phyloP scores from a whole-genome alignment of 2,797 vertebrate species.

The Pangasius mekongensis region DNA sequence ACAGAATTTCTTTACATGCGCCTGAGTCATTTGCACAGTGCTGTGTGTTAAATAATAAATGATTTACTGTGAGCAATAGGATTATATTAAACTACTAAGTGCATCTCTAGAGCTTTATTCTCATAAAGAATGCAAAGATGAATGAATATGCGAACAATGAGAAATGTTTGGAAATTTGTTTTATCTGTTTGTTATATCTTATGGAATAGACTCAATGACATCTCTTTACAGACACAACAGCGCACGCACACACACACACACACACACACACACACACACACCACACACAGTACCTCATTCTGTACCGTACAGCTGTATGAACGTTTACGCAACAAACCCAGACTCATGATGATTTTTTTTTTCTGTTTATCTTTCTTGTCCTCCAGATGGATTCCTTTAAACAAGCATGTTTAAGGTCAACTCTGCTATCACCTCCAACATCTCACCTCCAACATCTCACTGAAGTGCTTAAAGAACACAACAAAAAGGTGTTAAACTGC shows the following conservation, averaged over 20 bases:
- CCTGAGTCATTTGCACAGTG: not conserved
- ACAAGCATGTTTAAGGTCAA: conserved; percentile 6
- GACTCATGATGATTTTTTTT: not conserved
- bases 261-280: not conserved
- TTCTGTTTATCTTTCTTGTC: not conserved
- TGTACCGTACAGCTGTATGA: not conserved
- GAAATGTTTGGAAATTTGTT: not conserved
- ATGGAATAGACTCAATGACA: not conserved
- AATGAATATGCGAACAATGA: not conserved
- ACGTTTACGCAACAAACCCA: not conserved
- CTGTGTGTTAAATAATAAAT: conserved; percentile 30
- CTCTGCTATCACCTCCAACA: not conserved
- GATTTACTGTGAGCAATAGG: conserved; percentile 10
- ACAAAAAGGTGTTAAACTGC: conserved; percentile 10
- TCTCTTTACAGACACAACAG: not conserved
- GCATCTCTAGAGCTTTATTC: conserved; percentile 27
- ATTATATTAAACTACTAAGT: conserved; percentile 34
- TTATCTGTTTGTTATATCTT: not conserved
- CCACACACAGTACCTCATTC: not conserved
- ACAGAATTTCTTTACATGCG: not conserved
- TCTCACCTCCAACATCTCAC: not conserved
- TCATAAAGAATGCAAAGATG: conserved; percentile 29
- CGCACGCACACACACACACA: not conserved
- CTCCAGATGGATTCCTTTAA: conserved; percentile 11
- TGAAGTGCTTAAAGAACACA: conserved; percentile 21